Base-by-base conservation (phyloP, 2,888 invertebrate genomes). In the Drosophila hamatofila region DNA sequence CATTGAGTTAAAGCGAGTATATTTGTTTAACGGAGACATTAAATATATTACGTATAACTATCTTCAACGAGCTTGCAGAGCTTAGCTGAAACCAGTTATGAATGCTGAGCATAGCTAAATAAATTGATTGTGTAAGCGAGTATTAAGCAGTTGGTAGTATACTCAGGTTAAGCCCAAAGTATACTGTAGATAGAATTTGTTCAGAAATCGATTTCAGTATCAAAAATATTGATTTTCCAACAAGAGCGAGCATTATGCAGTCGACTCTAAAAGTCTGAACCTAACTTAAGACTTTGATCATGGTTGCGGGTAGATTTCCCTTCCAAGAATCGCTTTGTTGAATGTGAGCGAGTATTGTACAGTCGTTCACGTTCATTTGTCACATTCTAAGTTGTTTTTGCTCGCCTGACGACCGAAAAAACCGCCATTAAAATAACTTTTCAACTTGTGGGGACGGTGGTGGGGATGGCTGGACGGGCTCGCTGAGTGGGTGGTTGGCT, bases 391-490 rank as follows among this genome's bases (percentile, higher is more conserved):
- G 35, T 49, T 54, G 46, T 37, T 48, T 18, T 64, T 58, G 42
- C 33, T 51, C 52, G 58, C 44, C 55, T 57, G 49, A 46, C 44
- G 64, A 56, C 67, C 70, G 44, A 44, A 69, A 75, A 82, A 80
- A 71, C 75, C 83, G 75, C 72, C 80, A 80, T 83, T 81, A 65
- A 81, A 79, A 79, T 79, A 77, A 81, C 73, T 86, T 83, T 73
- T 66, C 55, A 65, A 61, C 61, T 69, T 66, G n/a, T n/a, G n/a
- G n/a, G n/a, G n/a, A n/a, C n/a, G n/a, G n/a, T 64, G 54, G 25
- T 41, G 46, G 23, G 48, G 18, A 23, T 14, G 42, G 21, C 39
- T 39, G 48, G 48, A 37, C 49, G 44, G 27, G 16, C 27, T 5
- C n/a, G 12, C 30, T 11, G 23, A 25, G 16, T 30, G 52, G 21